A percentile compares a stretch with the other conserved stretches of the same genome.
These are phyloP conservation scores for Chydorus sphaericus DNA, from an alignment of 2,888 invertebrate genomes.

Conservation along the genomic window DNA sequence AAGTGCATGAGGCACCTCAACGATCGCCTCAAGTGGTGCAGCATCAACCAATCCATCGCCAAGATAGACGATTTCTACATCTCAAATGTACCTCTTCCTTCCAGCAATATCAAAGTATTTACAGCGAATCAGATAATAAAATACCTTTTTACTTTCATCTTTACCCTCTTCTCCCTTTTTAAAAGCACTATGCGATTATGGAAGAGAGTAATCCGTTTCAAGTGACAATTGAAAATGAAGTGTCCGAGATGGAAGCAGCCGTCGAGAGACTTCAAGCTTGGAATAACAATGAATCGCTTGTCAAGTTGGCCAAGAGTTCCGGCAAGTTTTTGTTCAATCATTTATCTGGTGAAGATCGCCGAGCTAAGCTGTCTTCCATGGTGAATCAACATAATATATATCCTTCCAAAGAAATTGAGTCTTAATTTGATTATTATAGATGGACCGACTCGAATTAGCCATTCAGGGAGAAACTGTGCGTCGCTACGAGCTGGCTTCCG, in stretches of 20 bases:
- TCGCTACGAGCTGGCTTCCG: constrained; percentile 33
- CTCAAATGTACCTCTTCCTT: constrained; percentile 4
- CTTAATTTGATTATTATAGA: constrained; percentile 1
- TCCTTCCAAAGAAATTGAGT: background rate
- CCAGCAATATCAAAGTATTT: background rate
- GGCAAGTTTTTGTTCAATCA: constrained; percentile 65
- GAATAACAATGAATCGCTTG: constrained; percentile 58
- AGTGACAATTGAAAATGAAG: constrained; percentile 21
- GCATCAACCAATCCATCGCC: constrained; percentile 1
- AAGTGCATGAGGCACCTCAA: constrained; percentile 55
- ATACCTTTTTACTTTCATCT: background rate
- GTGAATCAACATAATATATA: constrained; percentile 36
- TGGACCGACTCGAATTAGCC: constrained; percentile 46
- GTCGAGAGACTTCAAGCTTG: constrained; percentile 26
- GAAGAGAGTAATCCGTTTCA: constrained; percentile 16
- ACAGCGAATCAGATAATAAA: background rate
- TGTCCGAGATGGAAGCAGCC: constrained; percentile 24
- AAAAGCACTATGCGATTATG: constrained; percentile 22
- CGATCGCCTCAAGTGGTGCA: constrained; percentile 40
- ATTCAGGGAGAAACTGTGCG: constrained; percentile 53
- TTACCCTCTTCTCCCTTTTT: no score
- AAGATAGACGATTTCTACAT: constrained; percentile 12
- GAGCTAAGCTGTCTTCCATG: constrained; percentile 69
- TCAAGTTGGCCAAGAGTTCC: constrained; percentile 74
- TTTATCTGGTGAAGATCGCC: constrained; percentile 49